Base-by-base conservation (phyloP, 2,113 vertebrate species). In the Morone chrysops region DNA sequence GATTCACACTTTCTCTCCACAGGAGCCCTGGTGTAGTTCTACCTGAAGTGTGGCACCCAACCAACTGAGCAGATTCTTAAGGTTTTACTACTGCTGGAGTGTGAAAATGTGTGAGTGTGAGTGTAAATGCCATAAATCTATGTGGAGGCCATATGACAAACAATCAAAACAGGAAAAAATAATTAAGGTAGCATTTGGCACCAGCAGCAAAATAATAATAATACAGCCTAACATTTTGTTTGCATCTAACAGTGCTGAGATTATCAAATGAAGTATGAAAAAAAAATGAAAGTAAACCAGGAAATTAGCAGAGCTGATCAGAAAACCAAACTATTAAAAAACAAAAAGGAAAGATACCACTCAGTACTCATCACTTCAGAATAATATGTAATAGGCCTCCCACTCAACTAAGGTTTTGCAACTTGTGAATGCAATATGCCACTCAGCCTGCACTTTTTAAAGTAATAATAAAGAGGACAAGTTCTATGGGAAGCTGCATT, bases 1-100 rank as follows among this genome's bases (percentile, higher is more conserved):
- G 80, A 85, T 75, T 78, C 80, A 57, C 87, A 74, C 79, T 72
- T 47, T 76, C 65, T 60, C 83, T 69, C 57, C 36, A 31, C 59
- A 8, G 80, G 62, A 83, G 63, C 62, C 7, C 63, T 59, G 40
- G 48, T 47, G 61, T 8, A 36, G 45, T 51, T 79, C 38, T 6
- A 22, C 47, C 57, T 69, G 2, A 18, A 68, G 47, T 40, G 81
- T 50, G 75, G 14, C 13, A 56, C 20, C 48, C 53, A 18, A 0
- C n/a, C 1, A 6, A n/a, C 47, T 65, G 45, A 73, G 67, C 22
- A 22, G 51, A 54, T 75, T 22, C 47, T 67, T 4, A 11, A 36
- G 66, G 18, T 61, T 78, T 68, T 72, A 56, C 66, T 62, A 62
- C 40, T 59, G 57, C 72, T 45, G 17, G 53, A 38, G 60, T 47